Conservation (phyloP, 2,113 vertebrate species). For the Oryzias woworae region DNA sequence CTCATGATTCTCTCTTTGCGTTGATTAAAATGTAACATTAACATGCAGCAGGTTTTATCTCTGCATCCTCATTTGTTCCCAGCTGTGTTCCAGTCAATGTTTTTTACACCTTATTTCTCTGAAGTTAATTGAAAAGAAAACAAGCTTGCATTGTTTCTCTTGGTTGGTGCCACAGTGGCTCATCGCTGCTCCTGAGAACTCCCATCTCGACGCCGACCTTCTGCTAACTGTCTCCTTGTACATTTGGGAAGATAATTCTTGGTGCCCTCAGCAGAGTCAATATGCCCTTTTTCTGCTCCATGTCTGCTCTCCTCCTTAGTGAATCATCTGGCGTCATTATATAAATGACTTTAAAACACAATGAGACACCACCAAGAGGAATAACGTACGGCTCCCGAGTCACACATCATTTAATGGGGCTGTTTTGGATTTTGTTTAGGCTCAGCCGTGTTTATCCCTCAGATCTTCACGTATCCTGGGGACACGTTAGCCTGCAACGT, state of each 20-base stretch:
- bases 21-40: slow-evolving; percentile 3
- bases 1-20: slow-evolving; percentile 10
- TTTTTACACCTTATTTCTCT: slow-evolving; percentile 7
- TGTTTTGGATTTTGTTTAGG: slow-evolving; percentile 62
- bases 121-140: slow-evolving; percentile 22
- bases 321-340: slow-evolving; percentile 62
- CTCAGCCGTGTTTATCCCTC: slow-evolving; percentile 60
- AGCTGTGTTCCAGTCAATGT: slow-evolving; percentile 3
- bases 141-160: slow-evolving; percentile 9
- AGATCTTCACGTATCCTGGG: slow-evolving; percentile 39
- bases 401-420: slow-evolving; percentile 63
- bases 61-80: background rate
- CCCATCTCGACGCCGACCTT: slow-evolving; percentile 49
- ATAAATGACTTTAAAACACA: slow-evolving; percentile 70
- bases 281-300: slow-evolving; percentile 68
- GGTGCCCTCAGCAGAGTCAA: slow-evolving; percentile 52
- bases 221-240: slow-evolving; percentile 43
- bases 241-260: slow-evolving; percentile 44
- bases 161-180: slow-evolving; percentile 30
- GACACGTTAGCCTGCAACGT: slow-evolving; percentile 33
- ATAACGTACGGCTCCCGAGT: slow-evolving; percentile 59
- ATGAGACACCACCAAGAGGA: slow-evolving; percentile 69
- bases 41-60: background rate
- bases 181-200: slow-evolving; percentile 27
- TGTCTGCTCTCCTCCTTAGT: slow-evolving; percentile 61